Conservation (phyloP, 2,797 vertebrate genomes). For the Apogon talboti region DNA sequence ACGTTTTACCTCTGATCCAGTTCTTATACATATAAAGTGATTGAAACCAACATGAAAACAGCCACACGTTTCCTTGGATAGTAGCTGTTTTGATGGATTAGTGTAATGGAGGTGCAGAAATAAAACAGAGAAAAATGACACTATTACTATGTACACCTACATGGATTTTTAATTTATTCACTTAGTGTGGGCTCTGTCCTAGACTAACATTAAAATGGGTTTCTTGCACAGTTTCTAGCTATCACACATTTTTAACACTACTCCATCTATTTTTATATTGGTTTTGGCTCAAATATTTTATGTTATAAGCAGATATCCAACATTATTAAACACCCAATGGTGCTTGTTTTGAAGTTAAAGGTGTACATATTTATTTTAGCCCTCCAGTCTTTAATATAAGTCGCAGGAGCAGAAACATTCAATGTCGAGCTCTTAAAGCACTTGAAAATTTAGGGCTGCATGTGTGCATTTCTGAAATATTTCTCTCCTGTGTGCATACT, state of each 20-base stretch:
- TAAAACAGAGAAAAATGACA: neutral
- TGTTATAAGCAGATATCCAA: too few relatives aligned
- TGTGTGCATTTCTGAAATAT: neutral
- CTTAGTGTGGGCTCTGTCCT: neutral
- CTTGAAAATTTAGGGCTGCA: conserved; percentile 25
- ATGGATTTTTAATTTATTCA: neutral
- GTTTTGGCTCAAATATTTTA: neutral
- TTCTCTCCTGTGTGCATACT: neutral
- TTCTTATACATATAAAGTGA: neutral
- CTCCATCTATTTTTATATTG: neutral
- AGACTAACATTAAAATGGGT: neutral
- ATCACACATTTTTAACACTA: neutral
- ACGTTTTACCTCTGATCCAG: neutral
- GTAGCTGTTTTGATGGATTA: conserved; percentile 5
- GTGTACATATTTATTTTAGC: conserved; percentile 8
- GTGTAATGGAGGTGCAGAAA: neutral
- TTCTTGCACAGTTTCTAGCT: neutral
- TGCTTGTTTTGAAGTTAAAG: conserved; percentile 3
- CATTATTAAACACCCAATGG: neutral
- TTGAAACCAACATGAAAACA: too few relatives aligned
- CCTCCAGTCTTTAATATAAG: conserved; percentile 21
- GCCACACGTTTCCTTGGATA: too few relatives aligned
- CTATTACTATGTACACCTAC: neutral
- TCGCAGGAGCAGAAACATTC: conserved; percentile 14
- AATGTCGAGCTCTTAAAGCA: conserved; percentile 35